Evolutionary conservation across 2,113 vertebrate species (phyloP).

Genomic region (Pithys albifrons): DNA sequence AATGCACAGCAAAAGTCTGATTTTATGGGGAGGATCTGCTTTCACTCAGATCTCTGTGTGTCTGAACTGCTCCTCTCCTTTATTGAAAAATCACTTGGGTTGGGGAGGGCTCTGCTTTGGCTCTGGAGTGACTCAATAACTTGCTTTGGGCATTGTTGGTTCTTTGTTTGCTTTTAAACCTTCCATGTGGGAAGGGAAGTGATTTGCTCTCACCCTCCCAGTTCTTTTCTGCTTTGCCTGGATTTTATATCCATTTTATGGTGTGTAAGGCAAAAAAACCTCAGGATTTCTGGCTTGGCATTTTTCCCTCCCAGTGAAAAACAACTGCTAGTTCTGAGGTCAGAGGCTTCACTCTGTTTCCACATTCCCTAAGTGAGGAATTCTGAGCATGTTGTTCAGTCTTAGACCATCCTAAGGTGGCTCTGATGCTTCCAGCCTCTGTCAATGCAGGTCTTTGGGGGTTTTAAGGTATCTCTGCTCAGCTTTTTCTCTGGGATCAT

Average conservation of each 20-base stretch:
- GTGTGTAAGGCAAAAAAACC: background rate
- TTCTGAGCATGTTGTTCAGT: background rate
- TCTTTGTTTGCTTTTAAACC: slow-evolving; percentile 16
- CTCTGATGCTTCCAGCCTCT: background rate
- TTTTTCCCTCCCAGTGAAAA: background rate
- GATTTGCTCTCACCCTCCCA: background rate
- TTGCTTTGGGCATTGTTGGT: background rate
- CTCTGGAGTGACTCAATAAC: background rate
- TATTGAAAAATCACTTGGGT: background rate
- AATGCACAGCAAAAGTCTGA: background rate
- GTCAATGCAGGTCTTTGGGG: background rate
- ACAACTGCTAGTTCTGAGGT: background rate
- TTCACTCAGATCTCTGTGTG: background rate
- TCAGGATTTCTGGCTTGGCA: background rate
- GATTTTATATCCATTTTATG: background rate
- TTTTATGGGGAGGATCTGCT: background rate
- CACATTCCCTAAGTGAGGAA: background rate
- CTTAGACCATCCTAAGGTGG: accelerated
- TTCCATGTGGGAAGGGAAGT: slow-evolving; percentile 4
- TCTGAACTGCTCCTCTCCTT: background rate
- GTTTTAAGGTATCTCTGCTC: background rate
- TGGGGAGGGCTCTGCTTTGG: background rate
- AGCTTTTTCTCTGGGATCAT: background rate
- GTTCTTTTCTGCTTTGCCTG: background rate
- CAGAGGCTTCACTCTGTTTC: background rate